Evolutionary conservation across 2,888 invertebrate genomes (phyloP).

Genomic region (Eupithecia inturbata): DNA sequence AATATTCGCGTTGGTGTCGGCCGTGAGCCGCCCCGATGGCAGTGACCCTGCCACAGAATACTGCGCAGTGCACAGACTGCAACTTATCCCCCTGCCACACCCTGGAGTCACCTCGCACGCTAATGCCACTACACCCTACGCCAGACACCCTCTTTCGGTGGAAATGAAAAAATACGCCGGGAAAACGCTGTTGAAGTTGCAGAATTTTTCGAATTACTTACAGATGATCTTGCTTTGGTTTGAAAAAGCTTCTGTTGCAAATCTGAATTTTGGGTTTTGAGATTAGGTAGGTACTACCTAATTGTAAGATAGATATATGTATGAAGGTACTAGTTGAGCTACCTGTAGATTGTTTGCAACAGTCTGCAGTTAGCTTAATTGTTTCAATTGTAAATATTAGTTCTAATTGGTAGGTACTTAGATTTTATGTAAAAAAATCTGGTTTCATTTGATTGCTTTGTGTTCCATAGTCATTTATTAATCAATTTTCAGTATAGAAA

Average conservation of each 20-base stretch:
- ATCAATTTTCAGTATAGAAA: too few relatives aligned
- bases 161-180: conserved; percentile 37
- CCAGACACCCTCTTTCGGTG: conserved; percentile 40
- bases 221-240: background rate
- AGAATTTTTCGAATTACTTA: conserved; percentile 11
- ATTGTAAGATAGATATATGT: background rate
- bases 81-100: conserved; percentile 48
- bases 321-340: too few relatives aligned
- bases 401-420: too few relatives aligned
- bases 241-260: background rate
- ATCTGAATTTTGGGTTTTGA: background rate
- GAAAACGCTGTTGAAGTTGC: conserved; percentile 16
- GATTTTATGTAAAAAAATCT: too few relatives aligned
- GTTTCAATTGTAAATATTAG: too few relatives aligned
- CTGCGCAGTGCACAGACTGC: conserved; percentile 34
- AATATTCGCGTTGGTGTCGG: conserved; percentile 69
- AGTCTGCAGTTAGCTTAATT: too few relatives aligned
- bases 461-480: too few relatives aligned
- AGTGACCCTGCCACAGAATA: conserved; percentile 84
- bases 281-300: background rate
- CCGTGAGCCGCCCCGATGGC: conserved; percentile 82
- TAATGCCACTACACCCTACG: conserved; percentile 36
- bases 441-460: background rate
- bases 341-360: too few relatives aligned
- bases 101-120: conserved; percentile 37